phyloP scores from a whole-genome alignment of 2,113 vertebrate genomes.

The Ochotona princeps region DNA sequence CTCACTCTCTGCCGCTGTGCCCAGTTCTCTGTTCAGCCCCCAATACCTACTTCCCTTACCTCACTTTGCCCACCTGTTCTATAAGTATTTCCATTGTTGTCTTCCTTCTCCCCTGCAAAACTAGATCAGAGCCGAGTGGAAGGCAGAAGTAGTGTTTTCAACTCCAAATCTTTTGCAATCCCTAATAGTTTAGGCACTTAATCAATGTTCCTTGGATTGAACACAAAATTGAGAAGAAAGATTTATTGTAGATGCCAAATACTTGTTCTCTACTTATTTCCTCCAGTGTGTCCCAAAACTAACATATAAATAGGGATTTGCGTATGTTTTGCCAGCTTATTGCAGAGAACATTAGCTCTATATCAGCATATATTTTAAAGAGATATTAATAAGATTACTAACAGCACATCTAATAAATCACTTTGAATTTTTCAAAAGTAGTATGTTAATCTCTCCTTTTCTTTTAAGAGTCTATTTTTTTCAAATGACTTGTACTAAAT shows the following conservation, averaged over 20 bases:
- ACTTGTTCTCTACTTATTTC: constrained; percentile 82
- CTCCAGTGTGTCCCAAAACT: constrained; percentile 55
- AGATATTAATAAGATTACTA: constrained; percentile 72
- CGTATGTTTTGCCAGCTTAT: constrained; percentile 69
- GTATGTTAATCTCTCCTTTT: constrained; percentile 57
- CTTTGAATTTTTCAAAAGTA: constrained; percentile 62
- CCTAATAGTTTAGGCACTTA: not conserved
- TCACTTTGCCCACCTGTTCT: not conserved
- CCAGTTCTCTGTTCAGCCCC: no score
- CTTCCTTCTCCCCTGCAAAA: not conserved
- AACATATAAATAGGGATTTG: constrained; percentile 66
- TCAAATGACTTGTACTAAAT: constrained; percentile 76
- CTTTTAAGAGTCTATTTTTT: constrained; percentile 60
- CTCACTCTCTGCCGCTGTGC: not conserved
- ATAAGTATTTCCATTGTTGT: not conserved
- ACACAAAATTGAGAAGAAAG: constrained; percentile 46
- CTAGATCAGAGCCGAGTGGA: not conserved
- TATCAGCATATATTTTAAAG: constrained; percentile 49
- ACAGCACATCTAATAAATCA: constrained; percentile 70
- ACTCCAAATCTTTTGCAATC: not conserved
- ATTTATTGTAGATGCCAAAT: constrained; percentile 54
- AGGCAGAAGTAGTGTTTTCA: not conserved
- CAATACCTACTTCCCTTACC: not conserved
- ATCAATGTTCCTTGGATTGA: constrained; percentile 16
- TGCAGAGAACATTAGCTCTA: constrained; percentile 66